Base-by-base conservation (phyloP, 1,140 invertebrate species). In the Campodea augens region DNA sequence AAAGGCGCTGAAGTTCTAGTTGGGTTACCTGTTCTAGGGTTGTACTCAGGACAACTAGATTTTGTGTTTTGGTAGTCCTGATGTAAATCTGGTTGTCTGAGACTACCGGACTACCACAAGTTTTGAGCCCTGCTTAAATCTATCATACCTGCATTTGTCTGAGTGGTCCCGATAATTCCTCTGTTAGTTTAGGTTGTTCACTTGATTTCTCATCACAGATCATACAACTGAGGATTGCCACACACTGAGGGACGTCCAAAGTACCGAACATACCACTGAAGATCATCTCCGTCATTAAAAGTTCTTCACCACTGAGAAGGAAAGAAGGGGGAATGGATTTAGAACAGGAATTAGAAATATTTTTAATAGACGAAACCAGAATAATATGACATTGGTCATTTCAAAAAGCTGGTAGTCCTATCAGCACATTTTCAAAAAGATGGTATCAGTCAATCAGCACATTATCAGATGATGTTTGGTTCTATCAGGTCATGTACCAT, bases 261-360 rank as follows among this genome's bases (percentile, higher is more conserved):
- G 80, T 65, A 63, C 87, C 92, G 60, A 98, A 98, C 15, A 92
- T 74, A 21, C 91, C 91, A 63, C 93, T 92, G 58, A 98, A 98
- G 21, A 99, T 78, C 79, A 98, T 78, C 72, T 99, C 95, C 1
- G 96, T 98, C 52, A 98, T 71, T 1, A 99, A 63, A n/a, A 99
- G 60, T 64, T 98, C 95, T 68, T 99, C 95, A 12, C 82, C 91
- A 58, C 87, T 89, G 54, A 46, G 69, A 66, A 55, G 44, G 38
- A 49, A 49, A 41, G 48, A n/a, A n/a, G n/a, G n/a, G n/a, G n/a
- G n/a, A n/a, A n/a, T n/a, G n/a, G n/a, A n/a, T n/a, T n/a, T n/a
- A n/a, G n/a, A 43, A 32, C 43, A 44, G 10, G 25, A 7, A 44
- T 20, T 12, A 10, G 12, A 13, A 18, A 15, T 25, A 38, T 45